Evolutionary conservation across 2,797 vertebrate species (phyloP), one percentile per base, ranked within the genome.

Genomic region (Phoxinus dragarum): DNA sequence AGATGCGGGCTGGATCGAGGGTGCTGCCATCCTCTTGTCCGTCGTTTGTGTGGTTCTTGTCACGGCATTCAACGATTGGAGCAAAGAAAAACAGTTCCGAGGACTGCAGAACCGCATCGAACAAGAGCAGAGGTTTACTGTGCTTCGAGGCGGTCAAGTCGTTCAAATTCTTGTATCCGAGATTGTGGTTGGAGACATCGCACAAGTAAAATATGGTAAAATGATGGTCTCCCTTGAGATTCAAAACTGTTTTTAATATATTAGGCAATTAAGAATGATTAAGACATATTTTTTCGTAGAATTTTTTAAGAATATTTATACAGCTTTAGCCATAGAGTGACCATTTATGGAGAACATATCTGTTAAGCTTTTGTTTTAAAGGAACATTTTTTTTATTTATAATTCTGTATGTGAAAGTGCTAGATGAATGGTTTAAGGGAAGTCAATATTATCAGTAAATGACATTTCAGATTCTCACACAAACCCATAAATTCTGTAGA

Each of bases 21-120:
- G 98, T 0, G 98, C 97, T 0, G 98, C 98, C 91, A 99, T 99
- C 91, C 95, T 99, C 0, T 95, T 99, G 44, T 99, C 98, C 0
- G 98, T 99, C 88, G 95, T 97, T 87, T 98, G 98, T 0, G 98
- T 99, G 42, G 98, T 99, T 38, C 93, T 99, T n/a, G 98, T 99
- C 92, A 99, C 98, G 0, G 98, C 98, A 91, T 99, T 99, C 93
- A 99, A 99, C 14, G 98, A 99, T 91, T 99, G 98, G 98, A 99
- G 97, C 95, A 99, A 99, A 91, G 98, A 99, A 94, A 99, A 99
- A 84, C 98, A 99, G 93, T 99, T 99, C 88, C 96, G 98, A 0
- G 97, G 98, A 69, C 96, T 99, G 54, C 98, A 99, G 92, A 99
- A 93, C 86, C 98, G 98, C 82, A 99, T 99, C 3, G 98, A 99